Base-by-base conservation (phyloP, 1,140 invertebrate genomes). In the Anastatus disparis region DNA sequence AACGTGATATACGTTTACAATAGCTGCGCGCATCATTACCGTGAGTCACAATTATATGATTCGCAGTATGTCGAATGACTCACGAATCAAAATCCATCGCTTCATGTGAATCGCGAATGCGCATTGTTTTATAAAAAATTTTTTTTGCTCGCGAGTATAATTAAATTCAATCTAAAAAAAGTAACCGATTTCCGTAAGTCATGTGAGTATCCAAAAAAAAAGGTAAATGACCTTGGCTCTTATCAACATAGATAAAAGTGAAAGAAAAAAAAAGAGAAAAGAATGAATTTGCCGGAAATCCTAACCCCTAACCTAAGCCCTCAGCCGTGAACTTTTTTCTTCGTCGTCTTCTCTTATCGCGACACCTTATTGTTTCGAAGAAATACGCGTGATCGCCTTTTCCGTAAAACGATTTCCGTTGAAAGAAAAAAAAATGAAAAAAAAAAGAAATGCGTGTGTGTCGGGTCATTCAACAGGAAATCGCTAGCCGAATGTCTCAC, bases 391-490 rank as follows among this genome's bases (percentile, higher is more conserved):
- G 64, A 65, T 59, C 67, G 56, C 63, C 67, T 75, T 76, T 75
- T 75, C 62, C 71, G 24, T 64, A 29, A 48, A 71, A 69, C 31
- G 69, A 74, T 72, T 77, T 74, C 74, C 72, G 70, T 75, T n/a
- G 50, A n/a, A 52, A 15, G 27, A 44, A n/a, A n/a, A n/a, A n/a
- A n/a, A n/a, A n/a, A n/a, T n/a, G n/a, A n/a, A n/a, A n/a, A n/a
- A n/a, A n/a, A n/a, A n/a, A n/a, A n/a, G n/a, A n/a, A n/a, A n/a
- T n/a, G n/a, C 15, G 6, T 24, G 48, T 13, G 27, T 24, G 64
- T 38, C 70, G 71, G 76, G 72, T 77, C 76, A 74, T 12, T 40
- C 69, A 66, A 61, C 74, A 75, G 72, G 74, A 77, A 75, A 77
- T 75, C 71, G 63, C 64, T 38, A 59, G 55, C 56, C 63, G 42